Conservation (phyloP, 2,888 invertebrate genomes). For the Campoletis raptor region DNA sequence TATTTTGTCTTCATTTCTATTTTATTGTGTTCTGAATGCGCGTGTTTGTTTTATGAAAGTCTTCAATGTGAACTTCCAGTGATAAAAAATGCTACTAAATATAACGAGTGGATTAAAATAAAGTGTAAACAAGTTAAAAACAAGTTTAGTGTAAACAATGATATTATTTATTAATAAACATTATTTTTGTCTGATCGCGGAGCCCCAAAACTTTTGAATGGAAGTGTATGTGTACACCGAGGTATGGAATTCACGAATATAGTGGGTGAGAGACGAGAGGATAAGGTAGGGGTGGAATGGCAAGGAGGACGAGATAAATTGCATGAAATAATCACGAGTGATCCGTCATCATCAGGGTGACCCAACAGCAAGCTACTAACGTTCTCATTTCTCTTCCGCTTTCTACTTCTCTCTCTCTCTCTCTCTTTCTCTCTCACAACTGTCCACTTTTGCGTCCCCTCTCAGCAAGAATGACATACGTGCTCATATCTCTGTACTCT, state of each 20-base stretch:
- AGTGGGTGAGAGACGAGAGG: slow-evolving; percentile 14
- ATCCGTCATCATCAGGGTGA: slow-evolving; percentile 78
- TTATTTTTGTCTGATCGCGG: neutral
- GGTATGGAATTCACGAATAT: slow-evolving; percentile 23
- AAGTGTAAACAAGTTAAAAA: too few species aligned
- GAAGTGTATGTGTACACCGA: neutral
- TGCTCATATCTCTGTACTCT: slow-evolving; percentile 34
- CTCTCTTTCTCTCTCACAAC: neutral
- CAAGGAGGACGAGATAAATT: slow-evolving; percentile 73
- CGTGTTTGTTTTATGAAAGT: too few species aligned
- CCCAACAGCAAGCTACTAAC: slow-evolving; percentile 56
- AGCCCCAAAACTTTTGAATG: neutral
- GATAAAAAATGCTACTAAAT: neutral
- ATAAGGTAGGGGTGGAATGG: slow-evolving; percentile 4
- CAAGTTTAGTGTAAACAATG: too few species aligned
- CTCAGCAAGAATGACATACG: slow-evolving; percentile 7
- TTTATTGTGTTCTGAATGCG: too few species aligned
- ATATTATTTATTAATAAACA: neutral
- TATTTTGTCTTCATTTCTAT: too few species aligned
- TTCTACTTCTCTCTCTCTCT: too few species aligned
- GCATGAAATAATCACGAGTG: slow-evolving; percentile 75
- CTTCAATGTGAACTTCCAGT: too few species aligned
- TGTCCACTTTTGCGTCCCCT: slow-evolving; percentile 20
- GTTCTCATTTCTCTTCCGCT: slow-evolving; percentile 29
- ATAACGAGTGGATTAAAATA: too few species aligned